Evolutionary conservation across 2,113 vertebrate genomes (phyloP).

Genomic region (Riparia riparia): DNA sequence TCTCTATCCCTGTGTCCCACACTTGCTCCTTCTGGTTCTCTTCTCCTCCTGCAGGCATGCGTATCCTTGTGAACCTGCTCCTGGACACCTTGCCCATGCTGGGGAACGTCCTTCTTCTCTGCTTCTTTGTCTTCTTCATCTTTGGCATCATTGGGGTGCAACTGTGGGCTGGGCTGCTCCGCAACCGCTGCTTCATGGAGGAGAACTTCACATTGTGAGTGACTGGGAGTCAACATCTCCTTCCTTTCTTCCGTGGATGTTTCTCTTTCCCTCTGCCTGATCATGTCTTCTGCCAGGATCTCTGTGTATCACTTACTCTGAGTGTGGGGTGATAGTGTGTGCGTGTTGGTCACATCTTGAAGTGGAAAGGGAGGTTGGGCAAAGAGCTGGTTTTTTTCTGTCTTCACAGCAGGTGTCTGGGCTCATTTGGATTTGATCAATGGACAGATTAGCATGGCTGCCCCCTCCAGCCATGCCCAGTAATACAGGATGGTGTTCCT

Average conservation of each 20-base stretch:
- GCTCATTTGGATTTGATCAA: background rate
- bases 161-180: slow-evolving; percentile 84
- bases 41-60: slow-evolving; percentile 77
- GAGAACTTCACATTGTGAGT: slow-evolving; percentile 87
- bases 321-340: rapidly evolving
- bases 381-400: background rate
- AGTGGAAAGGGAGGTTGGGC: background rate
- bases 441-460: background rate
- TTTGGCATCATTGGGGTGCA: slow-evolving; percentile 86
- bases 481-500: background rate
- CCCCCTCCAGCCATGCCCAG: background rate
- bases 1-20: background rate
- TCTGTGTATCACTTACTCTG: background rate
- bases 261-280: background rate
- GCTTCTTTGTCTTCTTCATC: slow-evolving; percentile 88
- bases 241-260: background rate
- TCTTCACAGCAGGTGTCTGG: background rate
- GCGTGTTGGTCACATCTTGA: rapidly evolving
- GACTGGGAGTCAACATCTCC: background rate
- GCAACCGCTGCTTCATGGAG: slow-evolving; percentile 86
- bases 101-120: slow-evolving; percentile 84
- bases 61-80: slow-evolving; percentile 85
- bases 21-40: slow-evolving; percentile 16
- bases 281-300: background rate
- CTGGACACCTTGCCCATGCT: slow-evolving; percentile 86